Base-by-base conservation (phyloP, 1,140 invertebrate genomes). In the Pogonomyrmex barbatus region DNA sequence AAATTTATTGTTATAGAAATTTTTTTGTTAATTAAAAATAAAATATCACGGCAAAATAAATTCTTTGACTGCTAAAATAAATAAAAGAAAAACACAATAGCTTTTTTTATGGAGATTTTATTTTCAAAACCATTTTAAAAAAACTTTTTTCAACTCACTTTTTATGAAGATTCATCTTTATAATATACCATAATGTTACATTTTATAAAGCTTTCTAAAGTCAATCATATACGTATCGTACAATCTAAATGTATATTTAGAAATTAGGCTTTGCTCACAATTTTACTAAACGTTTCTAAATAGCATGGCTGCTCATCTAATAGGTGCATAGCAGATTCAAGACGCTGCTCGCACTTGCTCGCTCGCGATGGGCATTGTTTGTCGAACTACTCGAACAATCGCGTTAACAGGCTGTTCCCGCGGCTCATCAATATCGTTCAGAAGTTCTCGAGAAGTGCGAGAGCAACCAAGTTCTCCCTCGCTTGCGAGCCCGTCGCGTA, bases 351-450 rank as follows among this genome's bases (percentile, higher is more conserved):
- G 39, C 52, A 58, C 39, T 73, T 71, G 68, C 39, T 73, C 14
- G 68, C 52, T 30, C 30, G 79, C 67, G 30, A 56, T 52, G 58
- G 62, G 47, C 73, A 83, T 83, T 78, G 82, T 85, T 85, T 85
- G 73, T 65, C 50, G 82, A 76, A 78, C 82, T 52, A 17, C 75
- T 76, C 63, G 81, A 87, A 87, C 73, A 76, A 87, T 75, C 68
- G 52, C 81, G 86, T 84, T 87, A 87, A 83, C 70, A 75, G 81
- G 60, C 68, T 87, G 68, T 47, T 84, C 60, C 71, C 79, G 30
- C 71, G 81, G 81, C 79, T 84, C 82, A 87, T 87, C 79, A 87
- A 85, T 85, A 76, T 85, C 82, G 45, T 42, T 78, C 47, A 39
- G 56, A 78, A 85, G 82, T 85, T 85, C 60, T 36, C 68, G 54